Conservation (phyloP, 2,797 vertebrate species). For the Apogon hyalosoma region DNA sequence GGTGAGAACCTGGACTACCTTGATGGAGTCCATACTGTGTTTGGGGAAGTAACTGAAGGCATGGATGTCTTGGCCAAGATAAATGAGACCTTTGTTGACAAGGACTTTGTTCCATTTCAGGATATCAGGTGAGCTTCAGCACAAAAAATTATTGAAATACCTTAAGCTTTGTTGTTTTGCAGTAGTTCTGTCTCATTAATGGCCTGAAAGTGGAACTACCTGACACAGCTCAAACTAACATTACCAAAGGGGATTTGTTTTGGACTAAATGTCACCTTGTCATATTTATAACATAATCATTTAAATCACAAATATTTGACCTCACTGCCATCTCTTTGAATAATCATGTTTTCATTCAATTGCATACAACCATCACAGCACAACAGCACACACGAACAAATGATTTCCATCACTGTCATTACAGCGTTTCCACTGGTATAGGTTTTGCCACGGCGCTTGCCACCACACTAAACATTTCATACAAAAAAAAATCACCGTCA, state of each 20-base stretch:
- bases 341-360: neutral
- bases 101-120: slow-evolving; percentile 95
- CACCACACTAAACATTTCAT: too few relatives aligned
- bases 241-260: neutral
- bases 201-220: too few relatives aligned
- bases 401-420: too few relatives aligned
- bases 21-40: slow-evolving; percentile 94
- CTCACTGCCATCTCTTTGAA: too few relatives aligned
- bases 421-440: too few relatives aligned
- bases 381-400: too few relatives aligned
- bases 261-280: neutral
- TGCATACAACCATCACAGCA: neutral
- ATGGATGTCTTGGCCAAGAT: slow-evolving; percentile 93
- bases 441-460: too few relatives aligned
- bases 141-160: neutral
- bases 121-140: slow-evolving; percentile 89
- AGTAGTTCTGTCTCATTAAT: too few relatives aligned
- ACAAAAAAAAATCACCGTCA: too few relatives aligned
- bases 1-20: slow-evolving; percentile 95
- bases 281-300: too few relatives aligned
- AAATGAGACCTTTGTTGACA: slow-evolving; percentile 95
- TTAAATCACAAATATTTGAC: too few relatives aligned
- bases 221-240: neutral
- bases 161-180: too few relatives aligned
- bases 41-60: slow-evolving; percentile 96